Evolutionary conservation across 2,888 invertebrate genomes (phyloP), one percentile per base, ranked within the genome.

Genomic region (Seira musarum): DNA sequence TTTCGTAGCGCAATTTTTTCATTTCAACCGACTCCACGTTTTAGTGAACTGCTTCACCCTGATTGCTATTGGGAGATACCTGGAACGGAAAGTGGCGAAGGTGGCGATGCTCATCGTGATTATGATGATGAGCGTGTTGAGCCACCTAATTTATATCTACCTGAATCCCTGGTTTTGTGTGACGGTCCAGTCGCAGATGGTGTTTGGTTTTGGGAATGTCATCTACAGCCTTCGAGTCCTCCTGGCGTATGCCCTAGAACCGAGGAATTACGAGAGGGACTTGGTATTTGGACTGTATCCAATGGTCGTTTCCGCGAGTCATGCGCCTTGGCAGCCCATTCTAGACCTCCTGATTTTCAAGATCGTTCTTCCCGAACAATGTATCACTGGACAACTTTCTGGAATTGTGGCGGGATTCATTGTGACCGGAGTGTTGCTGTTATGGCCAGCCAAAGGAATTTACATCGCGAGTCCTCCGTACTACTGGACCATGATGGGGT

Each of bases 301-400:
- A 10, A 65, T 65, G 65, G 81, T 81, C 6, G 61, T 83, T 5
- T 75, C 83, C 2, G 69, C 75, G 2, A 67, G 53, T 17, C 67
- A 57, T 21, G 80, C 83, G 2, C 81, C 83, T n/a, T 81, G 81
- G 83, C 83, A 83, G 81, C 83, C 83, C 1, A 10, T 79, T 10
- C 72, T 83, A 13, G 83, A 83, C 68, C 30, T 79, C 46, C 10
- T 74, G 2, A 53, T 83, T 30, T 67, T 75, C 35, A 76, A 81
- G 35, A 60, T 81, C 3, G 78, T 78, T 2, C 30, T 81, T 1
- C 72, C 71, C 0, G 83, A 83, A 21, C 65, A 35, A 15, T 78
- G 81, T 49, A 63, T 79, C 25, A 71, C 78, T 22, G 75, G 74
- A 6, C 75, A 69, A 13, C 1, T 75, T 22, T 13, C 78, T 22